phyloP scores from a whole-genome alignment of 92 coral and sea anemone genomes.

The Isaurus tuberculatus region DNA sequence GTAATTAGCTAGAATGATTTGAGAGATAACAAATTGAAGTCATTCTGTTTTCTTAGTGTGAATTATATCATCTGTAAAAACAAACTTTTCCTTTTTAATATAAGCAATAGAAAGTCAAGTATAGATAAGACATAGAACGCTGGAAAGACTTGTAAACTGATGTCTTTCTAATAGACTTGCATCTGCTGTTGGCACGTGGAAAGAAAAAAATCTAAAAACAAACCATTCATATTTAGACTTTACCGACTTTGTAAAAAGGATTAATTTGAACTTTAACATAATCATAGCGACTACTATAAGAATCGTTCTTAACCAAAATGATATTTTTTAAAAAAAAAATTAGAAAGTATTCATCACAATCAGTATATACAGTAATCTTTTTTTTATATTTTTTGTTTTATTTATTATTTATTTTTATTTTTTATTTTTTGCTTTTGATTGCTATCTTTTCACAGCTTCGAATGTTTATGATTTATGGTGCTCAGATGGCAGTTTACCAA shows the following conservation, averaged over 20 bases:
- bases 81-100: background rate
- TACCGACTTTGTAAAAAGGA: too few relatives aligned
- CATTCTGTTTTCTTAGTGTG: constrained; percentile 24
- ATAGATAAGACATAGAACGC: too few relatives aligned
- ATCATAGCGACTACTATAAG: too few relatives aligned
- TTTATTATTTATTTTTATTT: background rate
- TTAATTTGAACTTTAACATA: too few relatives aligned
- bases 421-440: background rate
- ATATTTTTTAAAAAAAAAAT: too few relatives aligned
- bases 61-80: constrained; percentile 29
- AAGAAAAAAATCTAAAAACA: background rate
- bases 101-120: background rate
- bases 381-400: too few relatives aligned
- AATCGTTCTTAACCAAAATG: too few relatives aligned
- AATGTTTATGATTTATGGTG: constrained; percentile 23
- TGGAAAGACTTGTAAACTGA: too few relatives aligned
- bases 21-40: constrained; percentile 20
- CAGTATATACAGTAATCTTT: too few relatives aligned
- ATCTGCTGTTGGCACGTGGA: background rate
- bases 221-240: background rate
- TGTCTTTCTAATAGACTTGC: too few relatives aligned
- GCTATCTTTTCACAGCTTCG: background rate
- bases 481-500: background rate
- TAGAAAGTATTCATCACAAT: too few relatives aligned
- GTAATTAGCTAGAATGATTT: background rate